These are phyloP conservation scores for Hemicordylus capensis DNA, from an alignment of 2,113 vertebrate species.

Conservation along the genomic window DNA sequence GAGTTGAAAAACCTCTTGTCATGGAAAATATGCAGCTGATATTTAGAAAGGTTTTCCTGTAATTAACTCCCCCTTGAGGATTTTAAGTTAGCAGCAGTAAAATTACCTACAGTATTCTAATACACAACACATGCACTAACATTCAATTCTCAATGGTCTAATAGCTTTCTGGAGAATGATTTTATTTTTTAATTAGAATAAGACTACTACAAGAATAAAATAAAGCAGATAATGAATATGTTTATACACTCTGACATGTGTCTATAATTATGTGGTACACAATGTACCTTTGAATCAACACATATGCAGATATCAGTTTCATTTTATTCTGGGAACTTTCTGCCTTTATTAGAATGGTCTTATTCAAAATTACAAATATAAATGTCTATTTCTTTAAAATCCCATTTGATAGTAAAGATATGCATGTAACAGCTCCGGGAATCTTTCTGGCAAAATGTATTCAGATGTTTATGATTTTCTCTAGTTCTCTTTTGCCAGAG, in stretches of 20 bases:
- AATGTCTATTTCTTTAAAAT: neutral
- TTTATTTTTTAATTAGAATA: conserved; percentile 69
- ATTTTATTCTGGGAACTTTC: conserved; percentile 18
- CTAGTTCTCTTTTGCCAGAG: neutral
- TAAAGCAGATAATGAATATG: conserved; percentile 59
- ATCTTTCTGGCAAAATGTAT: conserved; percentile 5
- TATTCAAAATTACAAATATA: neutral
- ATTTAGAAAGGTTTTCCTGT: conserved; percentile 99
- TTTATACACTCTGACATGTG: conserved; percentile 49
- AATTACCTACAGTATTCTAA: conserved; percentile 99
- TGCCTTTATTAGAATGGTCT: conserved; percentile 1
- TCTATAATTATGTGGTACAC: conserved; percentile 42
- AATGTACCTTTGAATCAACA: conserved; percentile 35
- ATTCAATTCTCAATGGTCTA: conserved; percentile 75
- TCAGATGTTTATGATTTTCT: neutral
- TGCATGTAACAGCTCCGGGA: neutral
- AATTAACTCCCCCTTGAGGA: conserved; percentile 99
- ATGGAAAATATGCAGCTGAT: conserved; percentile 96
- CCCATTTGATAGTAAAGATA: conserved; percentile 2
- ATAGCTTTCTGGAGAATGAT: conserved; percentile 69
- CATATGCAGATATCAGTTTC: conserved; percentile 42
- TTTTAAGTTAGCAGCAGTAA: conserved; percentile 98
- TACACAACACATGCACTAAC: conserved; percentile 93
- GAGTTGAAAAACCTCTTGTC: conserved; percentile 89
- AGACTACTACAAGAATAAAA: conserved; percentile 70